Evolutionary conservation across 1,140 invertebrate genomes (phyloP).

Genomic region (Anastrepha ludens): DNA sequence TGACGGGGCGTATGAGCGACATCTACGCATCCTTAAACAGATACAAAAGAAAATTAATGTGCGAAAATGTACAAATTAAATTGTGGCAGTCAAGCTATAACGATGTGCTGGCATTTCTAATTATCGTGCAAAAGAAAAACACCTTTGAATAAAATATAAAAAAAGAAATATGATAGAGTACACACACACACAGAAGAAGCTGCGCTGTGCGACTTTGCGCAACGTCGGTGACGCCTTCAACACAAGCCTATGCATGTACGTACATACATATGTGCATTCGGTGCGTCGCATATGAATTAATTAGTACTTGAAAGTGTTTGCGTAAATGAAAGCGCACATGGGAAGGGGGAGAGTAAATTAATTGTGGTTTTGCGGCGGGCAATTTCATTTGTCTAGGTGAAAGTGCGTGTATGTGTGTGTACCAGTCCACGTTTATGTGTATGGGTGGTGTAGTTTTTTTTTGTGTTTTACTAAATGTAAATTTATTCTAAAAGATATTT

Average conservation of each 20-base stretch:
- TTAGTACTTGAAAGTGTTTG: slow-evolving; percentile 33
- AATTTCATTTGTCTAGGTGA: not conserved
- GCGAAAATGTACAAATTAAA: slow-evolving; percentile 33
- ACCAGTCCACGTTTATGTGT: not conserved
- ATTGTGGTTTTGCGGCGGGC: not conserved
- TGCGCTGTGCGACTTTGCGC: not conserved
- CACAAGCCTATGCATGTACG: not conserved
- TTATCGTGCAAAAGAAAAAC: not conserved
- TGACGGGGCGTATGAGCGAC: not conserved
- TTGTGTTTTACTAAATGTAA: not conserved
- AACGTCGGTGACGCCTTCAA: not conserved
- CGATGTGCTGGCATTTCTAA: not conserved
- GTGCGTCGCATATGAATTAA: slow-evolving; percentile 4
- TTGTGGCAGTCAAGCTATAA: not conserved
- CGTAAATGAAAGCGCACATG: not conserved
- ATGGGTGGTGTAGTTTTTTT: no score
- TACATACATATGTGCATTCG: not conserved
- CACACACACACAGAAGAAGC: not conserved
- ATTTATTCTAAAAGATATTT: not conserved
- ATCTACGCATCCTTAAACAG: not conserved
- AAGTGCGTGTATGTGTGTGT: not conserved
- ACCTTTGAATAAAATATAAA: not conserved
- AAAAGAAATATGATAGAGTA: not conserved
- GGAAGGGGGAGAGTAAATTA: not conserved
- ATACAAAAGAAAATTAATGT: not conserved